Percentiles rank a stretch among this genome's conserved stretches.
These are phyloP conservation scores for Caenorhabditis sp. DNA, from an alignment of 2,888 invertebrate genomes.

Conservation along the genomic window DNA sequence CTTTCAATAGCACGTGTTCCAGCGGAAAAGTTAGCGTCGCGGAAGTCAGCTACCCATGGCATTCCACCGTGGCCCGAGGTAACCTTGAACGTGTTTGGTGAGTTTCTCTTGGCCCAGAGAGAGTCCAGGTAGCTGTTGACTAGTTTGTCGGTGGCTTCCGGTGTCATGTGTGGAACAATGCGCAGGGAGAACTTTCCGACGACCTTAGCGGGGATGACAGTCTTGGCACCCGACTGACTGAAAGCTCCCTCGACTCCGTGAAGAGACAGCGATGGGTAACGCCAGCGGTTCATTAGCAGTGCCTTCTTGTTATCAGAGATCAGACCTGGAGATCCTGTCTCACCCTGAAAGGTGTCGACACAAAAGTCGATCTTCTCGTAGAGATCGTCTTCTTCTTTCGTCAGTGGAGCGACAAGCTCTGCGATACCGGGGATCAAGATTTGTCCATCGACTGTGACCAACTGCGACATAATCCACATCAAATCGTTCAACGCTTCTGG, in stretches of 20 bases:
- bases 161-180: slow-evolving; percentile 92
- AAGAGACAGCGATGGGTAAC: slow-evolving; percentile 92
- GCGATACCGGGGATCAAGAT: slow-evolving; percentile 88
- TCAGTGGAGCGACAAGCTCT: slow-evolving; percentile 89
- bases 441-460: slow-evolving; percentile 92
- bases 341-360: slow-evolving; percentile 88
- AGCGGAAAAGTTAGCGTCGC: slow-evolving; percentile 94
- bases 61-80: slow-evolving; percentile 89
- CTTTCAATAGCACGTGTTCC: slow-evolving; percentile 86
- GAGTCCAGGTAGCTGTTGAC: slow-evolving; percentile 90
- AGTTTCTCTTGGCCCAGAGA: slow-evolving; percentile 88
- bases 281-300: slow-evolving; percentile 95
- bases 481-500: slow-evolving; percentile 94
- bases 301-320: slow-evolving; percentile 88
- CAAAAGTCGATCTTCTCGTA: slow-evolving; percentile 92
- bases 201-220: slow-evolving; percentile 86
- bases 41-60: slow-evolving; percentile 95
- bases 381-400: slow-evolving; percentile 85
- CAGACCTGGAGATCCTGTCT: slow-evolving; percentile 87
- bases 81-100: slow-evolving; percentile 87
- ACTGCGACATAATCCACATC: slow-evolving; percentile 90
- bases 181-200: slow-evolving; percentile 97
- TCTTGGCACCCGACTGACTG: slow-evolving; percentile 94
- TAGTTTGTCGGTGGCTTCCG: slow-evolving; percentile 87
- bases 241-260: slow-evolving; percentile 98